Evolutionary conservation across 2,113 vertebrate species (phyloP), one percentile per base, ranked within the genome.

Genomic region (Fregetta grallaria): DNA sequence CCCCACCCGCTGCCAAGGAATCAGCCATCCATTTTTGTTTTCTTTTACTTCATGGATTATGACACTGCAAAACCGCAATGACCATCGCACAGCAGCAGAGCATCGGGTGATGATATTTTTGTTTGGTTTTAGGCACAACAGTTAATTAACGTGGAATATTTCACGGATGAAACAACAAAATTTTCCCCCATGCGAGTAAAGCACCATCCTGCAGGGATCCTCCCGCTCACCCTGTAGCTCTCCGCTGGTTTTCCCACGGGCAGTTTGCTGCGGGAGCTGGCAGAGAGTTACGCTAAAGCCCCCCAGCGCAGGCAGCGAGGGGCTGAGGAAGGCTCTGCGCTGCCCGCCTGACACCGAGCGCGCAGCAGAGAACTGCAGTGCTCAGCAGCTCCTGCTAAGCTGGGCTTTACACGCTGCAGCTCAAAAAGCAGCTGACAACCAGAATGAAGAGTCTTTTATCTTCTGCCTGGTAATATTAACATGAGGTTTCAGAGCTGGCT

Each of bases 151-250:
- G 36, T 3, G 55, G 4, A 47, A 49, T 1, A 10, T 50, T 42
- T 26, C 34, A 5, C 0, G 0, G 36, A 0, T 23, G 67, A 47
- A 36, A 50, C 3, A 22, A 8, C 45, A 34, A 30, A 9, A 49
- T 15, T 15, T 9, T 18, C 44, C 32, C 15, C 7, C 7, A 0
- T 0, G 55, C 0, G 29, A 53, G 30, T 0, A 22, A 32, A 70
- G 8, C 22, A 8, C 8, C 0, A 0, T 1, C 44, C 44, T 1
- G 15, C 29, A 2, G 42, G 42, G 61, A 29, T 49, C 7, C 58
- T 22, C 13, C 8, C 3, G 0, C 7, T 0, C 2, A 25, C 22
- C 42, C 74, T 1, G 7, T 1, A 6, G 68, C 4, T 72, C 42
- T 32, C 40, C 1, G 4, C 30, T 0, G 45, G 20, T 15, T 17